Evolutionary conservation across 2,888 invertebrate genomes (phyloP).

Genomic region (Leistus spinibarbis): DNA sequence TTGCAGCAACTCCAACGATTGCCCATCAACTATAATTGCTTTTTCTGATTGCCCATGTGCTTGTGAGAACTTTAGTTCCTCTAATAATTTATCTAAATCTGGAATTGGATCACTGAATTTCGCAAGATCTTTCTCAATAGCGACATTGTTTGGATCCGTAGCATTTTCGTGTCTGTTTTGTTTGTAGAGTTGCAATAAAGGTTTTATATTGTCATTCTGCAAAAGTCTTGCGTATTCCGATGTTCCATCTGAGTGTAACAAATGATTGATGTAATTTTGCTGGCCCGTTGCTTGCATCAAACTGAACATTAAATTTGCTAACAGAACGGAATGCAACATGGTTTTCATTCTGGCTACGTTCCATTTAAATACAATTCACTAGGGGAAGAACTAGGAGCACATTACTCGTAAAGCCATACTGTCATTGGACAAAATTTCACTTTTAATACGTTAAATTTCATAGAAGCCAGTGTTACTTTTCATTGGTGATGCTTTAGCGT

Average conservation of each 20-base stretch:
- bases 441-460: not conserved
- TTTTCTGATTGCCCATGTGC: not conserved
- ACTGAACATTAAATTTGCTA: conserved; percentile 53
- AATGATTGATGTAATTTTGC: conserved; percentile 47
- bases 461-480: too few species aligned
- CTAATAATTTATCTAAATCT: not conserved
- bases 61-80: not conserved
- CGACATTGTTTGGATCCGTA: conserved; percentile 30
- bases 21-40: not conserved
- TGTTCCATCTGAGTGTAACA: conserved; percentile 50
- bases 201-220: conserved; percentile 53
- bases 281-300: conserved; percentile 55
- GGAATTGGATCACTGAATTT: not conserved
- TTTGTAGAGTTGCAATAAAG: conserved; percentile 45
- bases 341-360: conserved; percentile 54
- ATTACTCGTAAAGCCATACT: conserved; percentile 1
- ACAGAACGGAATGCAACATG: conserved; percentile 54
- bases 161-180: conserved; percentile 44
- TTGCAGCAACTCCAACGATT: not conserved
- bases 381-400: not conserved
- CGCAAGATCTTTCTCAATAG: not conserved
- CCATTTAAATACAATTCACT: conserved; percentile 41
- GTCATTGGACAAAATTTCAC: not conserved
- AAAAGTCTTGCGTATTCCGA: conserved; percentile 51
- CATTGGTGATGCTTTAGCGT: too few species aligned